Evolutionary conservation across 1,140 invertebrate species (phyloP), one percentile per base, ranked within the genome.

Genomic region (Phymastichus coffea): DNA sequence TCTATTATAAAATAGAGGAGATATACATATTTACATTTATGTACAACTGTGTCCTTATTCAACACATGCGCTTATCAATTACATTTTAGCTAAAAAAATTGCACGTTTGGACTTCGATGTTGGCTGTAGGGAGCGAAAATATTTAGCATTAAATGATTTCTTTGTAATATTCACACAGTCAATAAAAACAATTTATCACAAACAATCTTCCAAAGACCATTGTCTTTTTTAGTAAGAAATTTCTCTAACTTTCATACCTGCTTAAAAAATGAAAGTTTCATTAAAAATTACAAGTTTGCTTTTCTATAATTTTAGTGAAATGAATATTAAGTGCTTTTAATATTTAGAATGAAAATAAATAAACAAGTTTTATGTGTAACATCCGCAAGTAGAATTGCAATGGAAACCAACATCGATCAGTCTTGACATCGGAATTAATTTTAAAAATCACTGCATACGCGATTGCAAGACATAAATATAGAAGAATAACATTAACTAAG

Each of bases 1-100:
- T 70, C 76, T 77, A 78, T 77, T 80, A 80, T 78, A 79, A 80
- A 80, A 80, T 78, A 80, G 72, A 77, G 75, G 68, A 72, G 73
- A 80, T 80, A 71, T 80, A 80, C 78, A 79, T 79, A 79, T 78
- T 69, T 79, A 79, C 77, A 79, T 52, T 37, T 79, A 78, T 78
- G 63, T 79, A 79, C 75, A 79, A 44, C 47, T 65, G 66, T 67
- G 71, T 69, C 72, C 63, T 64, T 70, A 63, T 66, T 47, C 67
- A 72, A 76, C 68, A 65, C 63, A 67, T 70, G 65, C 67, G 66
- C 62, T 67, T 43, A 68, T 74, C 68, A 72, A 74, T 75, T 77
- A 76, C 63, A 54, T 64, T 43, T 72, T 71, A 74, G 73, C 74
- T 77, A 77, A 77, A 77, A 57, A 66, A 73, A 78, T 79, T 79